phyloP scores from a whole-genome alignment of 2,888 invertebrate species.

The Helleia helle region DNA sequence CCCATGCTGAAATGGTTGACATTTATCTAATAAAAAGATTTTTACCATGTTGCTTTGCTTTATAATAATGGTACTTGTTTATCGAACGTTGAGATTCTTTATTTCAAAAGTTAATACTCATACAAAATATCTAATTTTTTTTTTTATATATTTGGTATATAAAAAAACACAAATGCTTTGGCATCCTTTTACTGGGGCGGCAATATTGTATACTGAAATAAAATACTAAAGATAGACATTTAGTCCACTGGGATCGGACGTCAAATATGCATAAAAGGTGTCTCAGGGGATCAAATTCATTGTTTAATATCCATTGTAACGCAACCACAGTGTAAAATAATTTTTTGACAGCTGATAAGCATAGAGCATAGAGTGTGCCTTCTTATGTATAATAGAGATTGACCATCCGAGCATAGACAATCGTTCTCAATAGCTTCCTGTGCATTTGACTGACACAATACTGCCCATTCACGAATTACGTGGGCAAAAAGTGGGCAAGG shows the following conservation, averaged over 20 bases:
- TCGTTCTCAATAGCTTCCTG: constrained; percentile 58
- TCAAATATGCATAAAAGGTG: background rate
- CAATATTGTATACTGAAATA: no score
- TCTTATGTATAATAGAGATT: constrained; percentile 36
- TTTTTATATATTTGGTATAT: no score
- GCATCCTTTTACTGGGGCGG: background rate
- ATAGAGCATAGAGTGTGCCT: constrained; percentile 21
- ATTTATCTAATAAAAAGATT: no score
- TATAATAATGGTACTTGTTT: no score
- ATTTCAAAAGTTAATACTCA: no score
- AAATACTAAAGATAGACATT: background rate
- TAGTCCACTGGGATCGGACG: background rate
- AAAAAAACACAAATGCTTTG: no score
- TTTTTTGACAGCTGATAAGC: constrained; percentile 13
- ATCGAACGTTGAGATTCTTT: no score
- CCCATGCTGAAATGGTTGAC: no score
- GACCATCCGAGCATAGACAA: constrained; percentile 46
- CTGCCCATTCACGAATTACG: constrained; percentile 40
- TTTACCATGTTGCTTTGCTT: no score
- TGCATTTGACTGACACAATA: constrained; percentile 50
- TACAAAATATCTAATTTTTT: no score
- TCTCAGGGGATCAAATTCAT: background rate
- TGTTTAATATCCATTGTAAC: background rate
- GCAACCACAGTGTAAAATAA: constrained; percentile 3
- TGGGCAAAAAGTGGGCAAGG: constrained; percentile 24